A percentile compares a stretch with the other conserved stretches of the same genome.
Conservation (phyloP, 2,797 vertebrate species). For the Diplodus puntazzo region DNA sequence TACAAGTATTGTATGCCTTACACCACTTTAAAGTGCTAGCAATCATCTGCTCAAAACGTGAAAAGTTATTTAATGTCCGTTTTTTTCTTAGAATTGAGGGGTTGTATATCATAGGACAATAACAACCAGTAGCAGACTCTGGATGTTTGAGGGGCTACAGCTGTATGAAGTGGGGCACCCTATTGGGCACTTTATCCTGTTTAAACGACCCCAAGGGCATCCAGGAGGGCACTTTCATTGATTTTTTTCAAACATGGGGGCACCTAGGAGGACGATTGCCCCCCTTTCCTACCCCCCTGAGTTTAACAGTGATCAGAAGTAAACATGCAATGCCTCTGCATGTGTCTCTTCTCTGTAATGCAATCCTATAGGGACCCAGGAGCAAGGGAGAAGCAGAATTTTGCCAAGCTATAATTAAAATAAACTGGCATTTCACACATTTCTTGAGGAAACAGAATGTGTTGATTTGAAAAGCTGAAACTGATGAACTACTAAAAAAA, state of each 20-base stretch:
- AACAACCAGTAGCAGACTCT: too few relatives aligned
- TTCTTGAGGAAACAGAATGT: slow-evolving; percentile 18
- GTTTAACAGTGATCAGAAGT: too few relatives aligned
- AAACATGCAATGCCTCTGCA: not conserved
- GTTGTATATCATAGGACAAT: not conserved
- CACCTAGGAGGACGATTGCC: too few relatives aligned
- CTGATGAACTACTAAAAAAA: not conserved
- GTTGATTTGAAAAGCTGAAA: slow-evolving; percentile 10
- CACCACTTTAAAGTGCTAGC: not conserved
- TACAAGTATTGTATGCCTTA: not conserved
- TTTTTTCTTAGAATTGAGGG: not conserved
- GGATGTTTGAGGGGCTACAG: too few relatives aligned
- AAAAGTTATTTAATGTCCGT: not conserved
- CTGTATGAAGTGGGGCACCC: too few relatives aligned
- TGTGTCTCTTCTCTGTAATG: slow-evolving; percentile 4
- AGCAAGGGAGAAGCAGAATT: slow-evolving; percentile 5
- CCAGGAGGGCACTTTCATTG: too few relatives aligned
- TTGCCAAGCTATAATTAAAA: slow-evolving; percentile 44
- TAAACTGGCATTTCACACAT: slow-evolving; percentile 42
- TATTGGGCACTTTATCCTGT: too few relatives aligned
- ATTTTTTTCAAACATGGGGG: too few relatives aligned
- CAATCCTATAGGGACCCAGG: slow-evolving; percentile 10
- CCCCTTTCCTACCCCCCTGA: too few relatives aligned
- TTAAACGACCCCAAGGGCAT: too few relatives aligned
- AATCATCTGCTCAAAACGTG: not conserved